Conservation (phyloP, 2,888 invertebrate genomes). For the Nebria brevicollis region DNA sequence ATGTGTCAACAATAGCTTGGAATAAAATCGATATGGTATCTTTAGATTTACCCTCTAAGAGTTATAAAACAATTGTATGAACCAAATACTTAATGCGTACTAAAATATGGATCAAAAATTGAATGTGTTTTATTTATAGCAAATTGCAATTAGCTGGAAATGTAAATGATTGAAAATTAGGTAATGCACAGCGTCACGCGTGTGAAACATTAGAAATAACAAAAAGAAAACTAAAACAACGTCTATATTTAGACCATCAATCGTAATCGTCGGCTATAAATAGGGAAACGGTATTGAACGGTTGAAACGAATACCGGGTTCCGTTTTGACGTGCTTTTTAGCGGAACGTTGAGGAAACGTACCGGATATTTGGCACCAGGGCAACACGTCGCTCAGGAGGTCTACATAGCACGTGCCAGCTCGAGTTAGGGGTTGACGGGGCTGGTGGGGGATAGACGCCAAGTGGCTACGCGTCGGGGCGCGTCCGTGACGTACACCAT, state of each 20-base stretch:
- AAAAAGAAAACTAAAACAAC: not conserved
- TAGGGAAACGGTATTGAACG: not conserved
- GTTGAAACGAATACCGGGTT: not conserved
- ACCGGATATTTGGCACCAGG: conserved; percentile 49
- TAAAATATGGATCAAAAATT: no score
- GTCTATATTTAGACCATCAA: not conserved
- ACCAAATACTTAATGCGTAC: no score
- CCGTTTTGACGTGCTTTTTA: not conserved
- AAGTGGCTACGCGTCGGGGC: conserved; percentile 51
- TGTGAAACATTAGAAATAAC: not conserved
- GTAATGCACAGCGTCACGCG: not conserved
- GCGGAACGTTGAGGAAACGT: conserved; percentile 23
- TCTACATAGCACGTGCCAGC: conserved; percentile 16
- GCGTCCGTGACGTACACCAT: conserved; percentile 53
- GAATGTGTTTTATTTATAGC: no score
- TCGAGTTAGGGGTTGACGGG: conserved; percentile 36
- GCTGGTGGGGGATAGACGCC: conserved; percentile 41
- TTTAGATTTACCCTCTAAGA: no score
- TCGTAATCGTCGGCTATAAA: not conserved
- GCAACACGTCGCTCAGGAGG: conserved; percentile 47
- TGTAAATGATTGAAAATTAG: no score
- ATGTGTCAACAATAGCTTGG: no score
- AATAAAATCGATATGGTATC: no score
- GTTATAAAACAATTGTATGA: no score
- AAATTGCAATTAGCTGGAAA: no score